phyloP scores from a whole-genome alignment of 2,888 invertebrate genomes.

The Hofmannophila pseudospretella region DNA sequence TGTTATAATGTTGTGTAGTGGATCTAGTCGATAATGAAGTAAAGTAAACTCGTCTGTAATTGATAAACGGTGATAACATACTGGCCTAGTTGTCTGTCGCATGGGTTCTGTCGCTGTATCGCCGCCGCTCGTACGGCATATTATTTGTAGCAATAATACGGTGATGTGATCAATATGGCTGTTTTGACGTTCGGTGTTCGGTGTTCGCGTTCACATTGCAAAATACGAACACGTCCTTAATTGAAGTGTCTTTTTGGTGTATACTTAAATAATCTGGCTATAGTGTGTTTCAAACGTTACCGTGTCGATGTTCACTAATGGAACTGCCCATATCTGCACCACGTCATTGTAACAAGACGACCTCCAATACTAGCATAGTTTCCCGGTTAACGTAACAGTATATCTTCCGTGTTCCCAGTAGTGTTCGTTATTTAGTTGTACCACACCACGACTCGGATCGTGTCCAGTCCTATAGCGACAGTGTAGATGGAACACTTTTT shows the following conservation, averaged over 20 bases:
- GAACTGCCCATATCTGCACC: too few relatives aligned
- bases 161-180: slow-evolving; percentile 9
- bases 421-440: slow-evolving; percentile 31
- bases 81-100: slow-evolving; percentile 49
- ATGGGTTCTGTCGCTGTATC: neutral
- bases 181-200: neutral
- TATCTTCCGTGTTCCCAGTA: too few relatives aligned
- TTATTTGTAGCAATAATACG: slow-evolving; percentile 16
- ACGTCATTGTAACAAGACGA: neutral
- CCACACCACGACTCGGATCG: slow-evolving; percentile 18
- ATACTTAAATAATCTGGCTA: slow-evolving; percentile 26
- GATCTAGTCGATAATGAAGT: too few relatives aligned
- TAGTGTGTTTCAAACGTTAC: slow-evolving; percentile 19
- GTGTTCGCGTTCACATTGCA: neutral
- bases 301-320: neutral
- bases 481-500: slow-evolving; percentile 39
- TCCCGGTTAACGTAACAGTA: neutral
- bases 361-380: neutral
- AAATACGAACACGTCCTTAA: too few relatives aligned
- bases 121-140: slow-evolving; percentile 12
- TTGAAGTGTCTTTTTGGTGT: slow-evolving; percentile 7
- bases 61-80: slow-evolving; percentile 38
- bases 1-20: slow-evolving; percentile 67
- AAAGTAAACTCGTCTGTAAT: slow-evolving; percentile 43
- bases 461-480: slow-evolving; percentile 41